Percentiles rank a stretch among this genome's conserved stretches.
These are phyloP conservation scores for Thalpophila matura DNA, from an alignment of 2,888 invertebrate species.

Conservation along the genomic window DNA sequence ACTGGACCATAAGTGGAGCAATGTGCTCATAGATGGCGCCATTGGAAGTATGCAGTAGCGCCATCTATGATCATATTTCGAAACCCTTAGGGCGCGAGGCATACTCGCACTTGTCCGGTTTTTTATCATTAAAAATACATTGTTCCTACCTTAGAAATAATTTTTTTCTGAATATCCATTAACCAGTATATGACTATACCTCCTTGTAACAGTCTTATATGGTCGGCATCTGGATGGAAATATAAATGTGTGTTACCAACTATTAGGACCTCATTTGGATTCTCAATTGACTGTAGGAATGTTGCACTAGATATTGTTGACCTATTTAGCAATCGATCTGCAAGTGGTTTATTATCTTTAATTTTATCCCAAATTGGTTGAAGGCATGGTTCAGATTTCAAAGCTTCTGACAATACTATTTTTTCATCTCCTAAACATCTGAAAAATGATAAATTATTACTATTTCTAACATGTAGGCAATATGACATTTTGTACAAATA, in stretches of 20 bases:
- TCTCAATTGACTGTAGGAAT: constrained; percentile 90
- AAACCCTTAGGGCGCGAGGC: no score
- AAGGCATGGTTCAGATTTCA: constrained; percentile 89
- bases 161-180: constrained; percentile 87
- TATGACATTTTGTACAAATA: no score
- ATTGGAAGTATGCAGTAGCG: no score
- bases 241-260: constrained; percentile 98
- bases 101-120: no score
- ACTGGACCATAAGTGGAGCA: no score
- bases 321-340: constrained; percentile 91
- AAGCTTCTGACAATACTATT: constrained; percentile 91
- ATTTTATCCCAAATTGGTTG: constrained; percentile 91
- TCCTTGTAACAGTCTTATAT: constrained; percentile 96
- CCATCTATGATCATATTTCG: no score
- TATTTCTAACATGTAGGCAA: neutral
- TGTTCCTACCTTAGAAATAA: constrained; percentile 75
- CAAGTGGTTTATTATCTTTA: constrained; percentile 89
- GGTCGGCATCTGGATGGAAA: constrained; percentile 97
- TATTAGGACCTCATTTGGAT: constrained; percentile 91
- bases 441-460: constrained; percentile 51
- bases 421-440: constrained; percentile 88
- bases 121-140: neutral
- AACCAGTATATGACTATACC: constrained; percentile 94
- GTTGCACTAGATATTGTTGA: constrained; percentile 93
- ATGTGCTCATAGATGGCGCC: no score